Evolutionary conservation across 2,888 invertebrate species (phyloP).

Genomic region (Agonopterix arenella): DNA sequence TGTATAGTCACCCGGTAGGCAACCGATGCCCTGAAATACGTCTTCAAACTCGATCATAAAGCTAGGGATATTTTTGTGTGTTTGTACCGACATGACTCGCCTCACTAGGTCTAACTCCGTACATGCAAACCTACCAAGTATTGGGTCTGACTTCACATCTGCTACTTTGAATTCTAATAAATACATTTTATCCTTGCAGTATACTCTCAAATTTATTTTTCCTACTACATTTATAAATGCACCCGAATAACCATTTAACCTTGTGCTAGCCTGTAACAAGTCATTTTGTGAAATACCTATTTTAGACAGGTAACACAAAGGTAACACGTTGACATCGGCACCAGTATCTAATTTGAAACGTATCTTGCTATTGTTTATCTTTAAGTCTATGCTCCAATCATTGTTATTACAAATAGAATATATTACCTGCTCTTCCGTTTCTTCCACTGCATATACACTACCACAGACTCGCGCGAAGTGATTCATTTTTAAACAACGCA

Average conservation of each 20-base stretch:
- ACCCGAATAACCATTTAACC: conserved; percentile 5
- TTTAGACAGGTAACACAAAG: conserved; percentile 1
- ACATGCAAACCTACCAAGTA: too few relatives aligned
- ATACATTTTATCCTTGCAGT: conserved; percentile 2
- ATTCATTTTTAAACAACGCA: conserved; percentile 3
- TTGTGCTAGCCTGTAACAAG: not conserved
- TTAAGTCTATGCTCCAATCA: conserved; percentile 2
- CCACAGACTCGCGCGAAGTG: conserved; percentile 8
- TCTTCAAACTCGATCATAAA: conserved; percentile 1
- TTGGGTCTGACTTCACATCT: conserved; percentile 2
- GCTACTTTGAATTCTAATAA: conserved; percentile 7
- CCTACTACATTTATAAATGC: conserved; percentile 2
- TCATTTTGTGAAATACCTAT: not conserved
- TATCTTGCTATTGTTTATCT: not conserved
- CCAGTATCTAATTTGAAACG: conserved; percentile 11
- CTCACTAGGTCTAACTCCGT: too few relatives aligned
- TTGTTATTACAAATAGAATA: not conserved
- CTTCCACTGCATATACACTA: not conserved
- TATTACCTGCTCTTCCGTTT: conserved; percentile 2
- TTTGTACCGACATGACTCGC: too few relatives aligned
- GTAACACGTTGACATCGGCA: conserved; percentile 10
- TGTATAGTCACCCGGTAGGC: conserved; percentile 4
- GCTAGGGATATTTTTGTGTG: conserved; percentile 2
- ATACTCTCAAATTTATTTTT: conserved; percentile 2
- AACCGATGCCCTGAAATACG: conserved; percentile 9